phyloP scores from a whole-genome alignment of 2,888 invertebrate species.

The Andrena camellia region DNA sequence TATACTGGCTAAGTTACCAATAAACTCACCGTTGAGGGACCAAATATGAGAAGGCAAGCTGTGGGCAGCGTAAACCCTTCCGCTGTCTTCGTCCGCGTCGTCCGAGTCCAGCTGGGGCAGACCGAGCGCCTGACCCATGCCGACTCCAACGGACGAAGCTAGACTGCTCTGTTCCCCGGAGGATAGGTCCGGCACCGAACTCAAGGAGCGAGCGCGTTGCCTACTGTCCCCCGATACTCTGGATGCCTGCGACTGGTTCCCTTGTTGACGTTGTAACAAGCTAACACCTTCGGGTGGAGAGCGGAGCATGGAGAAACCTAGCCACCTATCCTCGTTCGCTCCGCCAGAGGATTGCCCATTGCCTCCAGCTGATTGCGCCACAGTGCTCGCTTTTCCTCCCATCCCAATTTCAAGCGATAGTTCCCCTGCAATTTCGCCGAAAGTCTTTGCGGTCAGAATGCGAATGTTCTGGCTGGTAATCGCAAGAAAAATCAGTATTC shows the following conservation, averaged over 20 bases:
- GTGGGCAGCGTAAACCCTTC: slow-evolving; percentile 94
- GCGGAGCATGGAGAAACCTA: slow-evolving; percentile 89
- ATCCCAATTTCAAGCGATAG: slow-evolving; percentile 84
- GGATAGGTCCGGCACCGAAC: slow-evolving; percentile 92
- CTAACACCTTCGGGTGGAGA: slow-evolving; percentile 90
- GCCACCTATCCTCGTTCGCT: slow-evolving; percentile 88
- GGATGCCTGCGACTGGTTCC: slow-evolving; percentile 81
- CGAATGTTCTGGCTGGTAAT: slow-evolving; percentile 37
- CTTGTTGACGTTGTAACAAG: slow-evolving; percentile 88
- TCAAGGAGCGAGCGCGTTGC: slow-evolving; percentile 93
- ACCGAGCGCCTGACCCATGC: slow-evolving; percentile 89
- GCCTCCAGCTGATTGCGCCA: slow-evolving; percentile 84
- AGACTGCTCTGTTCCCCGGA: slow-evolving; percentile 88
- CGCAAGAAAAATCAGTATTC: slow-evolving; percentile 47
- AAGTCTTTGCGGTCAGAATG: slow-evolving; percentile 12
- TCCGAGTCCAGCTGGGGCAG: slow-evolving; percentile 89
- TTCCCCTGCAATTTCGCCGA: slow-evolving; percentile 14
- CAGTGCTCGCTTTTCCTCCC: slow-evolving; percentile 95
- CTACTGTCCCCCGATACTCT: slow-evolving; percentile 85
- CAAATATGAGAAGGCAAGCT: slow-evolving; percentile 96
- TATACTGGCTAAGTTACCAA: background rate
- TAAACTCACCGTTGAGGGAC: slow-evolving; percentile 93
- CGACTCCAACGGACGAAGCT: slow-evolving; percentile 88
- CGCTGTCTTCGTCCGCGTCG: slow-evolving; percentile 87
- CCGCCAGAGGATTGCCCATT: slow-evolving; percentile 91